Base-by-base conservation (phyloP, 2,888 invertebrate genomes). In the Seira ritae region DNA sequence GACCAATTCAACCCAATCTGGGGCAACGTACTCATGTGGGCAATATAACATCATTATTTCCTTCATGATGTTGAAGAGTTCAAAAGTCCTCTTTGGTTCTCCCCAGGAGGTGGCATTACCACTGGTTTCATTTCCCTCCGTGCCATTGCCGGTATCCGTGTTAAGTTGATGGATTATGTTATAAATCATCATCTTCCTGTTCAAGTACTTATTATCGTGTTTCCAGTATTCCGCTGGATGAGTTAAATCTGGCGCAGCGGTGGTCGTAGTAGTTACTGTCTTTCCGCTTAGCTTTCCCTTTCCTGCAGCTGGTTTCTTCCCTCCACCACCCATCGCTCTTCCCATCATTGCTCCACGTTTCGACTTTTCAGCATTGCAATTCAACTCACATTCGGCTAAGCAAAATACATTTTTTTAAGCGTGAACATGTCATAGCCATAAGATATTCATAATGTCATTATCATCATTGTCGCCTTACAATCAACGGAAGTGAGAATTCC, bases 171-270 rank as follows among this genome's bases (percentile, higher is more conserved):
- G 84, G n/a, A 86, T 77, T 37, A 86, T 79, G 37, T 86, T 86
- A 46, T 80, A 84, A 3, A 86, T 73, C 31, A 86, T 73, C 79
- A 88, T 78, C 66, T 88, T 86, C 20, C 87, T 67, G 69, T 88
- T 86, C 0, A 86, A 68, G 24, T 68, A 88, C 24, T 82, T 74
- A 60, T 86, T 88, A 42, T 88, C 87, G 50, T 85, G 86, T 22
- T 74, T 82, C 42, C 80, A 68, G 65, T 86, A 86, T 20, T 85
- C 84, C 0, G 62, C 42, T 0, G 86, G 85, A 42, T 87, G 82
- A 1, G 75, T 70, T 65, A 70, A 23, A 82, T 80, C 37, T 23
- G 37, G 31, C 31, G 3, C 19, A 23, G 31, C 1, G 24, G 31
- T 23, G 37, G 6, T 31, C 24, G 17, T 8, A 23, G 10, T 46